Evolutionary conservation across 2,113 vertebrate species (phyloP).

Genomic region (Paradoxurus hermaphroditus): DNA sequence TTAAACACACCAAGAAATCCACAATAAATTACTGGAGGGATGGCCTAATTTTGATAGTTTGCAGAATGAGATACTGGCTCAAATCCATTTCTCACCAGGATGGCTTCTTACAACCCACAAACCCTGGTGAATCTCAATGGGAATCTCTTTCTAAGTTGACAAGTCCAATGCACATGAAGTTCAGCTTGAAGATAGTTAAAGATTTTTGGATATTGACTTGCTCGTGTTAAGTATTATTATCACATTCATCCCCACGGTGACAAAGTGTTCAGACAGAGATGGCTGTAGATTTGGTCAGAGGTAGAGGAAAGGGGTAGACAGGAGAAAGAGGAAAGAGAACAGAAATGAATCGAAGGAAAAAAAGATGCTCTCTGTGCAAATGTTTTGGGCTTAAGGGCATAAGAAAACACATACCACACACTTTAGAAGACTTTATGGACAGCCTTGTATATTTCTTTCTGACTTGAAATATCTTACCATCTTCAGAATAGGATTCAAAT

Average conservation of each 20-base stretch:
- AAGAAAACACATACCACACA: neutral
- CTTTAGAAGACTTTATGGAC: neutral
- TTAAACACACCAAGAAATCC: constrained; percentile 57
- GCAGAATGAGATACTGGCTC: constrained; percentile 39
- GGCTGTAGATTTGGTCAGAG: neutral
- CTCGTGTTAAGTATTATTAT: neutral
- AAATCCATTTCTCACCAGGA: constrained; percentile 8
- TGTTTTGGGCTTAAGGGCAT: neutral
- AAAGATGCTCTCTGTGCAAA: neutral
- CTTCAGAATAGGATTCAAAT: neutral
- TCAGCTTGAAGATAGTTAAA: neutral
- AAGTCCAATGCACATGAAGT: neutral
- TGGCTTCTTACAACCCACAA: neutral
- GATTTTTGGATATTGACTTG: neutral
- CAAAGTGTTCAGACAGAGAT: neutral
- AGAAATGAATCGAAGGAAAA: neutral
- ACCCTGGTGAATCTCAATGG: constrained; percentile 13
- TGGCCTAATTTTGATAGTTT: constrained; percentile 27
- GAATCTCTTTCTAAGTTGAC: neutral
- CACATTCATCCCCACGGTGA: neutral
- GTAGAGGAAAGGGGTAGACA: neutral
- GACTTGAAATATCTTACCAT: neutral
- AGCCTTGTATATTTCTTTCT: constrained; percentile 3
- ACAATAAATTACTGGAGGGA: constrained; percentile 66
- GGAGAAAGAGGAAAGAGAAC: neutral